These are phyloP conservation scores for Cavia aperea DNA, from an alignment of 2,113 vertebrate species.

Conservation along the genomic window DNA sequence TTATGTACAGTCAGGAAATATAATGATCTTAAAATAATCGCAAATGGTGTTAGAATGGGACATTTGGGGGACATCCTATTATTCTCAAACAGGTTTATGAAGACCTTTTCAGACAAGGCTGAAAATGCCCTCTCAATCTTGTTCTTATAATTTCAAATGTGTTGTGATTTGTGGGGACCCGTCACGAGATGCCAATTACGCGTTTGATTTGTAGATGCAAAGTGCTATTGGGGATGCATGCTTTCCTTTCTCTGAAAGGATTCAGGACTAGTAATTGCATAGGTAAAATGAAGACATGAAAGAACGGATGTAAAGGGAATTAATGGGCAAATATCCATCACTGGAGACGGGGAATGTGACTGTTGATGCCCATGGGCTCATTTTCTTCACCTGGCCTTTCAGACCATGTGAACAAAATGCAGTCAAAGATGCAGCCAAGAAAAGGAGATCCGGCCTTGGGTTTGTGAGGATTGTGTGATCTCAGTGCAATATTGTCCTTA, in stretches of 20 bases:
- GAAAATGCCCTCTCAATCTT: constrained; percentile 51
- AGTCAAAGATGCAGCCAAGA: not conserved
- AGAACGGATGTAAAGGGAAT: constrained; percentile 37
- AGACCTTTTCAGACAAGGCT: constrained; percentile 50
- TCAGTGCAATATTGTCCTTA: not conserved
- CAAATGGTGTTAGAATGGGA: constrained; percentile 50
- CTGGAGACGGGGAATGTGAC: not conserved
- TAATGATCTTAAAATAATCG: constrained; percentile 61
- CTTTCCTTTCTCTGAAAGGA: constrained; percentile 54
- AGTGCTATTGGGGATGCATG: constrained; percentile 57
- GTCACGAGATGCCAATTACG: constrained; percentile 67
- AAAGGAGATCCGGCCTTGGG: not conserved
- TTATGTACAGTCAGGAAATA: constrained; percentile 47
- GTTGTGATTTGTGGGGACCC: constrained; percentile 63
- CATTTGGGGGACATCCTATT: constrained; percentile 45
- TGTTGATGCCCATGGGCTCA: not conserved
- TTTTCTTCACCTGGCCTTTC: constrained; percentile 50
- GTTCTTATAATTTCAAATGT: constrained; percentile 61
- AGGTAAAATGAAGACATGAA: constrained; percentile 55
- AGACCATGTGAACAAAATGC: not conserved
- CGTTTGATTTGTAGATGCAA: constrained; percentile 63
- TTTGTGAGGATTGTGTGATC: not conserved
- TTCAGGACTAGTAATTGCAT: constrained; percentile 56
- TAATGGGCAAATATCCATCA: constrained; percentile 53
- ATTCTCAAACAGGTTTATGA: constrained; percentile 51